A percentile compares a stretch with the other conserved stretches of the same genome.
phyloP scores from a whole-genome alignment of 2,797 vertebrate genomes.

The Cichlasoma orientale region DNA sequence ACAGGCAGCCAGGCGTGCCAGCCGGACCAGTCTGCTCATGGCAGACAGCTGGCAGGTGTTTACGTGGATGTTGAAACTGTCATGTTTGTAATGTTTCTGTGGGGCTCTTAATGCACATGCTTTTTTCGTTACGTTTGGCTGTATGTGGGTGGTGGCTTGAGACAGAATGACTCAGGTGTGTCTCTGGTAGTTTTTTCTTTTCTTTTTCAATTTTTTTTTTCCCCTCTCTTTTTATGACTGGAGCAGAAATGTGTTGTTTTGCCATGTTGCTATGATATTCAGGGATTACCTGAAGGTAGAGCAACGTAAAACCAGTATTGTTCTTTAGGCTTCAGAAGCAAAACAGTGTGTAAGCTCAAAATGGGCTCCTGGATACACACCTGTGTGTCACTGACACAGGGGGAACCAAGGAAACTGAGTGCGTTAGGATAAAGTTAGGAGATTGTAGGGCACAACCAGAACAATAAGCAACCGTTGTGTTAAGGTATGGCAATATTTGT shows the following conservation, averaged over 20 bases:
- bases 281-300: neutral
- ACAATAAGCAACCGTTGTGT: neutral
- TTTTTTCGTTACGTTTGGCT: neutral
- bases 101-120: neutral
- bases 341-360: neutral
- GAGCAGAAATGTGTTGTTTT: neutral
- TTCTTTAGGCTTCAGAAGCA: neutral
- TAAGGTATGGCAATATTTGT: neutral
- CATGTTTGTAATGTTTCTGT: neutral
- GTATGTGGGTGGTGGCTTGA: neutral
- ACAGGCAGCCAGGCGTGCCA: slow-evolving; percentile 13
- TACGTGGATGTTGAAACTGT: neutral
- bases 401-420: neutral
- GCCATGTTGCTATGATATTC: neutral
- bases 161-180: neutral
- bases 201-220: neutral
- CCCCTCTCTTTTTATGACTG: neutral
- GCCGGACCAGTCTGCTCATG: slow-evolving; percentile 16
- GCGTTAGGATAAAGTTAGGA: too few relatives aligned
- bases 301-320: neutral
- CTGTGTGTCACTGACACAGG: neutral
- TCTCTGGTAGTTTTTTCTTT: neutral
- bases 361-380: neutral
- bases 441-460: too few relatives aligned
- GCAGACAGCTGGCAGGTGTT: neutral